Evolutionary conservation across 2,113 vertebrate species (phyloP).

Genomic region (Tragelaphus buxtoni): DNA sequence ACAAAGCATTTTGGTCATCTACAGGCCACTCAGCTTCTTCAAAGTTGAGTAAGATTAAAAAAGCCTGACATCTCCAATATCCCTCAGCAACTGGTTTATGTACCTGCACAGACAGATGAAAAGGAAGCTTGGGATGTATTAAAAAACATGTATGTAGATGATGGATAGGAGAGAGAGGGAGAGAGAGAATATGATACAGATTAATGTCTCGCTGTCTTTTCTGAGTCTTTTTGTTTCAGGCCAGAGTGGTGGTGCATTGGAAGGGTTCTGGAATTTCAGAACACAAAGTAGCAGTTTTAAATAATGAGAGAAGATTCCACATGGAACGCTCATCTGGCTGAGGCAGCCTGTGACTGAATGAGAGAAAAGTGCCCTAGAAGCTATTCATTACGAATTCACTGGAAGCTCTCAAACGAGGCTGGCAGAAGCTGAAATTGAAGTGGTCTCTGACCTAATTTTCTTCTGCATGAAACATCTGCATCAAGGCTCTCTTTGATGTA

Average conservation of each 20-base stretch:
- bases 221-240: constrained; percentile 64
- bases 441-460: constrained; percentile 92
- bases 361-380: constrained; percentile 90
- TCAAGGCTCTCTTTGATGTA: constrained; percentile 90
- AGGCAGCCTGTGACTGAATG: constrained; percentile 87
- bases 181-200: background rate
- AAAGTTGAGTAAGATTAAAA: constrained; percentile 79
- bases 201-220: constrained; percentile 25
- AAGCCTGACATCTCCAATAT: constrained; percentile 53
- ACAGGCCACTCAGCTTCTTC: constrained; percentile 63
- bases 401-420: constrained; percentile 90
- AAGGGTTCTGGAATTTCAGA: constrained; percentile 82
- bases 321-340: constrained; percentile 86
- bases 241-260: constrained; percentile 56
- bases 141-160: constrained; percentile 49
- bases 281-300: constrained; percentile 83
- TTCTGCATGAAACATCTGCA: constrained; percentile 91
- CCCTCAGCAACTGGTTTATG: constrained; percentile 56
- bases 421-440: constrained; percentile 91
- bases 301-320: constrained; percentile 85
- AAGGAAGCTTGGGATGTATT: constrained; percentile 44
- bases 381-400: constrained; percentile 91
- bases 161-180: constrained; percentile 21
- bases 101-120: constrained; percentile 47
- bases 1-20: constrained; percentile 64